phyloP scores from a whole-genome alignment of 2,888 invertebrate genomes.

The Orchesellides sinensis region DNA sequence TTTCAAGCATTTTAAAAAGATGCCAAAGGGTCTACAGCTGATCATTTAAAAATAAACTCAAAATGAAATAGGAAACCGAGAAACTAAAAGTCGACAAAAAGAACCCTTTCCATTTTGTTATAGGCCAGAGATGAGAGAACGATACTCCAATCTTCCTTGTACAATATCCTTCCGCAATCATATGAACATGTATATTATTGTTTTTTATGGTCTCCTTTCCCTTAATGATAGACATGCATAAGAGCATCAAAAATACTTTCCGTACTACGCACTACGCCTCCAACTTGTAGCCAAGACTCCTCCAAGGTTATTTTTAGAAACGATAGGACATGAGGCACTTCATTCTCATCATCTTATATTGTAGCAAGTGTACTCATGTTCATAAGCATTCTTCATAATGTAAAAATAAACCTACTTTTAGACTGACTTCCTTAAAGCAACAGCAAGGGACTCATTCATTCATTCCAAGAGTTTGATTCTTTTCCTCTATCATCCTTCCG shows the following conservation, averaged over 20 bases:
- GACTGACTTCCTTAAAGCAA: not conserved
- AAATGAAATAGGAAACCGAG: constrained; percentile 19
- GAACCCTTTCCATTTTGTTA: constrained; percentile 7
- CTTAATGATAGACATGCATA: not conserved
- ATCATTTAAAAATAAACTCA: not conserved
- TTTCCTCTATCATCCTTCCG: constrained; percentile 25
- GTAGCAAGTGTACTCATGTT: not conserved
- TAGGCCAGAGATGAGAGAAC: no score
- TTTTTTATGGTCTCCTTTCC: not conserved
- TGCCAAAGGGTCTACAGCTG: not conserved
- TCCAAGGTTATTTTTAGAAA: constrained; percentile 32
- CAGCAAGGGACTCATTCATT: constrained; percentile 56
- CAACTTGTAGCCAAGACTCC: not conserved
- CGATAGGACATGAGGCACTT: not conserved
- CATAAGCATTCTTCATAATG: not conserved
- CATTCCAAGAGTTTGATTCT: constrained; percentile 42
- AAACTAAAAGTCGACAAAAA: not conserved
- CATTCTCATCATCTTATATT: constrained; percentile 17
- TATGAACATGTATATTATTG: not conserved
- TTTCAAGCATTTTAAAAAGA: constrained; percentile 29
- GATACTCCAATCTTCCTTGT: no score
- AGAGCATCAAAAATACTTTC: not conserved
- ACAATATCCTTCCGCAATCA: no score
- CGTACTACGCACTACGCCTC: not conserved
- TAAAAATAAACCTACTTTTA: not conserved